Evolutionary conservation across 2,113 vertebrate species (phyloP).

Genomic region (Phasianus colchicus): DNA sequence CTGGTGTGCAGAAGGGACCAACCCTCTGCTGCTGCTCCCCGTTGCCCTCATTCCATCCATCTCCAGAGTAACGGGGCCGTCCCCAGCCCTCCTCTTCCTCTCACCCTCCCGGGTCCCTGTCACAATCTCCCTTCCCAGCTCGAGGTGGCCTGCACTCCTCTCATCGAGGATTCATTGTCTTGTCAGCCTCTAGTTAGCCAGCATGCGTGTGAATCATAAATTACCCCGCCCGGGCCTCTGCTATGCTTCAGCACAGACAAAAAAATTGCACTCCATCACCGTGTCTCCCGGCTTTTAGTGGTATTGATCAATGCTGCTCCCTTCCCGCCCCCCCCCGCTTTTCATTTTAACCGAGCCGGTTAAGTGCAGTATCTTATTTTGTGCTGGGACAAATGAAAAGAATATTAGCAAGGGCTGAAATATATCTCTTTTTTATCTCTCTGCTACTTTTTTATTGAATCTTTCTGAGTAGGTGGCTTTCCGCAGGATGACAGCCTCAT

Average conservation of each 20-base stretch:
- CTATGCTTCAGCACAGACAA: constrained; percentile 82
- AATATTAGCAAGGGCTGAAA: constrained; percentile 80
- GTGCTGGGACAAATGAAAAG: constrained; percentile 81
- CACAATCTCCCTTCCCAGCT: constrained; percentile 23
- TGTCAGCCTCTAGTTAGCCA: constrained; percentile 79
- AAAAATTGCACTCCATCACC: constrained; percentile 84
- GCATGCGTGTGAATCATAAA: constrained; percentile 79
- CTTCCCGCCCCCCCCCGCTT: constrained; percentile 71
- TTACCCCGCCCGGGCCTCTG: constrained; percentile 73
- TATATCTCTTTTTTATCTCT: constrained; percentile 81
- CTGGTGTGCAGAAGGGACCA: neutral
- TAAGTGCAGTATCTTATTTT: constrained; percentile 84
- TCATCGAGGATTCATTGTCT: constrained; percentile 81
- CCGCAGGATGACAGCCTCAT: constrained; percentile 80
- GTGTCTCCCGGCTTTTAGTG: constrained; percentile 82
- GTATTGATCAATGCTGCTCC: constrained; percentile 81
- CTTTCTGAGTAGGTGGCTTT: constrained; percentile 82
- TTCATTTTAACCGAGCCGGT: constrained; percentile 81
- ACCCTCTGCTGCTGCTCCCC: neutral
- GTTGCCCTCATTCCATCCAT: neutral
- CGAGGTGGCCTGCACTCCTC: constrained; percentile 12
- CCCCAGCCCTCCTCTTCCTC: neutral
- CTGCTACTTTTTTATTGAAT: constrained; percentile 80
- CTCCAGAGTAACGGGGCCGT: neutral
- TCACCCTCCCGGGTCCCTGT: constrained; percentile 43